These are phyloP conservation scores for Maconellicoccus hirsutus DNA, from an alignment of 1,140 invertebrate species.

Conservation along the genomic window DNA sequence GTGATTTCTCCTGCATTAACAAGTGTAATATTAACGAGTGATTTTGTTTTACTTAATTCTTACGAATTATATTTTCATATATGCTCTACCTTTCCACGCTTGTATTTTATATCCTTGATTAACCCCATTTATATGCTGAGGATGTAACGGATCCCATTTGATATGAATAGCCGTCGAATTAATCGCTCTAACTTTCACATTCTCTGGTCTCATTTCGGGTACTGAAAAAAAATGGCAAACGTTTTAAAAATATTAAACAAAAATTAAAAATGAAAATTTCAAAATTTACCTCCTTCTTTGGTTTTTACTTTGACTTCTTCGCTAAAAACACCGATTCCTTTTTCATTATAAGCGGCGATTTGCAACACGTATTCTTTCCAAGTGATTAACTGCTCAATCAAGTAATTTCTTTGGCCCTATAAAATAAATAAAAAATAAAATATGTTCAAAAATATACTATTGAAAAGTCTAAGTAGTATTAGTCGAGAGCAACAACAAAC, in stretches of 20 bases:
- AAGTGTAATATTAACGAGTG: not conserved
- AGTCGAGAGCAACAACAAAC: too few species aligned
- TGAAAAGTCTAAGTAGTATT: too few species aligned
- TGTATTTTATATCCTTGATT: conserved; percentile 97
- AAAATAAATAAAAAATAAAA: conserved; percentile 27
- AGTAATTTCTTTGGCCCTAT: conserved; percentile 72
- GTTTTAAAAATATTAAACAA: conserved; percentile 26
- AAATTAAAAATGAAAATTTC: too few species aligned
- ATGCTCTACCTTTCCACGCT: conserved; percentile 55
- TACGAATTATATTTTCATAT: too few species aligned
- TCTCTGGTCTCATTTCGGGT: conserved; percentile 80
- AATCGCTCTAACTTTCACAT: conserved; percentile 59
- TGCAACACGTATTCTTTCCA: conserved; percentile 97
- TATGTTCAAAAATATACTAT: too few species aligned
- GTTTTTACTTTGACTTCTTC: conserved; percentile 88
- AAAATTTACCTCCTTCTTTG: conserved; percentile 61
- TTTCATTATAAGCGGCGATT: conserved; percentile 94
- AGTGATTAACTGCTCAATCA: conserved; percentile 88
- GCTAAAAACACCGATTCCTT: conserved; percentile 86
- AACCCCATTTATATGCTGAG: conserved; percentile 95
- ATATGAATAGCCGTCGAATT: conserved; percentile 80
- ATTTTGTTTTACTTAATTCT: too few species aligned
- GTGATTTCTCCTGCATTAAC: conserved; percentile 42
- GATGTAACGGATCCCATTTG: conserved; percentile 83
- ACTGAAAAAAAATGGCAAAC: conserved; percentile 46